These are phyloP conservation scores for Parazoanthus darwini DNA, from an alignment of 92 coral and sea anemone species.

Conservation along the genomic window DNA sequence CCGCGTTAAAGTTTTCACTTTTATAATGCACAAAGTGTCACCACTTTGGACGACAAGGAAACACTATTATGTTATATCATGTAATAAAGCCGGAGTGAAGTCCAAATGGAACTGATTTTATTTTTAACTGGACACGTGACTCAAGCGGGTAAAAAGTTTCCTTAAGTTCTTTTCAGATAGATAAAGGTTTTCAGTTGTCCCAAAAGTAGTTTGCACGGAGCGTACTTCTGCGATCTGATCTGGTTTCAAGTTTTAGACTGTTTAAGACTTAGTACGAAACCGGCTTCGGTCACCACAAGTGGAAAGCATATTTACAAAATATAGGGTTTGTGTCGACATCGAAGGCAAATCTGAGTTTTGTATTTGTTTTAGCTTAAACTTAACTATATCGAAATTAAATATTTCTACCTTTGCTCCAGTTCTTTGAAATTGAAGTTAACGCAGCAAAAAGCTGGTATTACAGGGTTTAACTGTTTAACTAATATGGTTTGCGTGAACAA, in stretches of 20 bases:
- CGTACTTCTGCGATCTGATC: neutral
- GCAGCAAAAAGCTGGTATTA: neutral
- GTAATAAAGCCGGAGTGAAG: too few species aligned
- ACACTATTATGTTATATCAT: too few species aligned
- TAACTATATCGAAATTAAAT: neutral
- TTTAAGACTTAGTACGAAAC: too few species aligned
- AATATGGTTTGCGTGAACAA: neutral
- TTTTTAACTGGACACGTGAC: too few species aligned
- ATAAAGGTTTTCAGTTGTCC: neutral
- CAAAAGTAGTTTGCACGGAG: neutral
- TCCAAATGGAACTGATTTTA: too few species aligned
- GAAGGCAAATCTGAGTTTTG: neutral
- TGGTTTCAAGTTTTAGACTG: neutral
- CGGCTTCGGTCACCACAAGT: neutral
- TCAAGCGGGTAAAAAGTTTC: neutral
- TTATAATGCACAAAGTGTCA: neutral
- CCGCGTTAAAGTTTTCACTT: neutral
- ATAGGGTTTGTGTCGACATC: neutral
- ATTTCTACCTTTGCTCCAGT: neutral
- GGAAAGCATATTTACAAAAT: neutral
- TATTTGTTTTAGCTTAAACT: neutral
- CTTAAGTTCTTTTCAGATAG: neutral
- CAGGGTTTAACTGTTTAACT: neutral
- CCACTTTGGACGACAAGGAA: neutral
- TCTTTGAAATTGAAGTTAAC: too few species aligned